phyloP scores from a whole-genome alignment of 2,113 vertebrate species.

The Anarrhichthys ocellatus region DNA sequence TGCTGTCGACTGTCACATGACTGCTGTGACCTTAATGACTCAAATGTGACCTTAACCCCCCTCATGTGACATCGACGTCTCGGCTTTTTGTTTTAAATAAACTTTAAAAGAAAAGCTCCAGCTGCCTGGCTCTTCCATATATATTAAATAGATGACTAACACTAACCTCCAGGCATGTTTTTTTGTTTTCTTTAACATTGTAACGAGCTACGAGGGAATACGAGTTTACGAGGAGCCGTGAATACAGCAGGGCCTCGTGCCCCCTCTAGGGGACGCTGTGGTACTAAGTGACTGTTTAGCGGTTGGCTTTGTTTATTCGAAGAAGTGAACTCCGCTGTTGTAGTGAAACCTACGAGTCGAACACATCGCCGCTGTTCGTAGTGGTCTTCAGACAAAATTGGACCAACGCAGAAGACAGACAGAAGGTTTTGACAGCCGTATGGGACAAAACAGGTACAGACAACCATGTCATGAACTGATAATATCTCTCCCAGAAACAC shows the following conservation, averaged over 20 bases:
- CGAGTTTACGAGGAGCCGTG: slow-evolving; percentile 7
- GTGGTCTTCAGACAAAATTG: neutral
- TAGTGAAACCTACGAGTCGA: too few relatives aligned
- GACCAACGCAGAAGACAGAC: neutral
- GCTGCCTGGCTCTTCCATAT: neutral
- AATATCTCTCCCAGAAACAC: neutral
- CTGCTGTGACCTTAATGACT: neutral
- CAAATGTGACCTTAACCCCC: too few relatives aligned
- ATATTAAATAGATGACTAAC: neutral
- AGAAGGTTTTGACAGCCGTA: slow-evolving; percentile 11
- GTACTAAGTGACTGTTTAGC: neutral
- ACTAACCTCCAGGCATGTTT: neutral
- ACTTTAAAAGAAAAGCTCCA: neutral
- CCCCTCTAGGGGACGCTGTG: neutral
- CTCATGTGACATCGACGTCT: too few relatives aligned
- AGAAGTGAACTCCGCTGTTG: slow-evolving; percentile 1
- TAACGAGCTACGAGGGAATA: rapidly evolving
- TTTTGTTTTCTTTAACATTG: neutral
- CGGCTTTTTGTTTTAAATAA: neutral
- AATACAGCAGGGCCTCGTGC: slow-evolving; percentile 7
- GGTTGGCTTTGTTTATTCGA: neutral
- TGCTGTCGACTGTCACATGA: neutral
- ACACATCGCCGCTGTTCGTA: too few relatives aligned
- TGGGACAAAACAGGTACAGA: slow-evolving; percentile 58
- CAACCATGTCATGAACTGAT: neutral